Base-by-base conservation (phyloP, 1,140 invertebrate genomes). In the Diorhabda sublineata region DNA sequence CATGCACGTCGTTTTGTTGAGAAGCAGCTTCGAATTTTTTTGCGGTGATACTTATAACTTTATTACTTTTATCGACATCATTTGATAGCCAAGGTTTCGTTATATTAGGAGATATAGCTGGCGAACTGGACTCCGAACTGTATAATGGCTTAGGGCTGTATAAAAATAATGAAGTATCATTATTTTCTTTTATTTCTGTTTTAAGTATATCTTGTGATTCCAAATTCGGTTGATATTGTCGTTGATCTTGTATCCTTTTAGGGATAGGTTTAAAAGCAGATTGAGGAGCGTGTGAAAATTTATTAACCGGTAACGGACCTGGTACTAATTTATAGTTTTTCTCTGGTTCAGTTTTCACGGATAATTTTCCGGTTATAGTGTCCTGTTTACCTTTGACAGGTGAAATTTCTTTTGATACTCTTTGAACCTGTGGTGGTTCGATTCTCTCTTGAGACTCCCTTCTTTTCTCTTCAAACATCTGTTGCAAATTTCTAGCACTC, bases 271-370 rank as follows among this genome's bases (percentile, higher is more conserved):
- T 87, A 70, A 91, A 91, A 11, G 89, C 88, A 6, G 89, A 90
- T 80, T 88, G 85, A 2, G 88, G 88, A 3, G 89, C 89, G 75
- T 91, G 89, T 58, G 87, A 89, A 72, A 91, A 91, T 71, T 89
- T 85, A 79, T 89, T 89, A 0, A 89, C 84, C 1, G 84, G 86
- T 60, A 84, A 79, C 11, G 85, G 86, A 77, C 85, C 84, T n/a
- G 85, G 82, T 5, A 84, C 61, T 64, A 74, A 71, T 58, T 78
- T 79, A 59, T 75, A 80, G 66, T 73, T 79, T 71, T 73, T 80
- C 71, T 78, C 67, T 61, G 78, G 65, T 60, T 75, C 71, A 4
- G 72, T 74, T 64, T 75, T 78, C 56, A 85, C 83, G 45, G 83
- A 85, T 3, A 86, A 68, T 64, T 80, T 76, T 66, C 82, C 78